Evolutionary conservation across 2,888 invertebrate species (phyloP).

Genomic region (Leptarthrus brevirostris): DNA sequence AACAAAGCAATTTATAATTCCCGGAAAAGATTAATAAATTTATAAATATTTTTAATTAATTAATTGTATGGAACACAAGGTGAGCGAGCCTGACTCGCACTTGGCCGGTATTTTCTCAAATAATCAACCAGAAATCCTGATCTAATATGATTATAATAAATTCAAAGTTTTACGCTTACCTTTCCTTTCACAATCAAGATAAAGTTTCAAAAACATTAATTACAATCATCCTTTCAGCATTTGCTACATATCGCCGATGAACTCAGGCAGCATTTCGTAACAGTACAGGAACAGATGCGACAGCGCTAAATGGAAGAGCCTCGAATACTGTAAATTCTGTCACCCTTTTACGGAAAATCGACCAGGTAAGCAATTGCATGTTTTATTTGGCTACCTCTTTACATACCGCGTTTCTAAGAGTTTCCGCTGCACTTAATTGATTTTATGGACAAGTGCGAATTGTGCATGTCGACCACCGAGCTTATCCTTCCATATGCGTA

Average conservation of each 20-base stretch:
- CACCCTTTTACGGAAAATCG: conserved; percentile 34
- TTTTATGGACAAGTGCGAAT: conserved; percentile 42
- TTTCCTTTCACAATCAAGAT: background rate
- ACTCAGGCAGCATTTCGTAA: conserved; percentile 8
- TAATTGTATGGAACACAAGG: too few relatives aligned
- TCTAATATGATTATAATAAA: too few relatives aligned
- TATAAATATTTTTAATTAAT: too few relatives aligned
- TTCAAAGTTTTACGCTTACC: conserved; percentile 1
- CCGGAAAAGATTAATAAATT: too few relatives aligned
- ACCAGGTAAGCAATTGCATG: conserved; percentile 35
- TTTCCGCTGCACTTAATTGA: conserved; percentile 41
- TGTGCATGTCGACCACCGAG: background rate
- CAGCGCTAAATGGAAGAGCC: conserved; percentile 29
- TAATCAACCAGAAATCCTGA: too few relatives aligned
- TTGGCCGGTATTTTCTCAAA: too few relatives aligned
- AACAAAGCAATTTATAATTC: too few relatives aligned
- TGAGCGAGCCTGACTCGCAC: too few relatives aligned
- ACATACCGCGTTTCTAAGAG: conserved; percentile 14
- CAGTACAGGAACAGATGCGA: background rate
- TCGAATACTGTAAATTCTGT: conserved; percentile 27
- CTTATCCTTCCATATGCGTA: conserved; percentile 28
- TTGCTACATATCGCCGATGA: background rate
- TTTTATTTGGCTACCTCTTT: conserved; percentile 1
- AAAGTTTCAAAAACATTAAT: conserved; percentile 11
- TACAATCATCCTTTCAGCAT: conserved; percentile 38